These are phyloP conservation scores for Odontocolon sp. DNA, from an alignment of 2,888 invertebrate species.

Conservation along the genomic window DNA sequence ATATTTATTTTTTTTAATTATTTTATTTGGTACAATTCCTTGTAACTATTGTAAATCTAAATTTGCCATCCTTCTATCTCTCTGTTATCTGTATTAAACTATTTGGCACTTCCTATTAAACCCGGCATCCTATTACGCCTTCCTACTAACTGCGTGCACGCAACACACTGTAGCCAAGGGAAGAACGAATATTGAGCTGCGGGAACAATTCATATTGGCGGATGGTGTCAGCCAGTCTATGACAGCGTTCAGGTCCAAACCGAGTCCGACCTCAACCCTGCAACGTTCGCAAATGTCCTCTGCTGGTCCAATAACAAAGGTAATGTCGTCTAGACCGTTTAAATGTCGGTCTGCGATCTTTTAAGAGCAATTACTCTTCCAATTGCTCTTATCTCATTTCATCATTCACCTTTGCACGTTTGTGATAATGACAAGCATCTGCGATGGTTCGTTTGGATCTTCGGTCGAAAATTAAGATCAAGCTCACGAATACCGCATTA, in stretches of 20 bases:
- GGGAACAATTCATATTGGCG: conserved; percentile 99
- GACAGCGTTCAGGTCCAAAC: conserved; percentile 98
- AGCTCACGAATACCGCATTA: no score
- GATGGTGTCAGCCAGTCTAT: conserved; percentile 99
- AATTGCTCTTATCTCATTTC: conserved; percentile 15
- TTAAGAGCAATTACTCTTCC: conserved; percentile 35
- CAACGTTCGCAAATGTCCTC: conserved; percentile 84
- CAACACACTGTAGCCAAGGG: conserved; percentile 94
- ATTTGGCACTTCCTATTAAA: conserved; percentile 68
- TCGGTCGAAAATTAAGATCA: background rate
- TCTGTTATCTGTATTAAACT: conserved; percentile 51
- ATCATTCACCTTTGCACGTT: conserved; percentile 38
- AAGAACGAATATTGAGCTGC: conserved; percentile 99
- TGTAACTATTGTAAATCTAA: conserved; percentile 48
- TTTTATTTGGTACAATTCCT: conserved; percentile 47
- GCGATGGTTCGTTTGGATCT: background rate
- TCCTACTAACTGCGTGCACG: conserved; percentile 78
- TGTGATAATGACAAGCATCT: conserved; percentile 27
- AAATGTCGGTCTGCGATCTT: conserved; percentile 43
- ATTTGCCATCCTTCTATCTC: conserved; percentile 24
- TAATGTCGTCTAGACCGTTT: conserved; percentile 77
- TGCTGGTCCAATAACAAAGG: conserved; percentile 98
- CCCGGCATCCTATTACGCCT: conserved; percentile 71
- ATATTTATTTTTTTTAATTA: conserved; percentile 50
- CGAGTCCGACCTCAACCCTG: conserved; percentile 90